These are phyloP conservation scores for Poecilia wingei DNA, from an alignment of 2,797 vertebrate genomes.

Conservation along the genomic window DNA sequence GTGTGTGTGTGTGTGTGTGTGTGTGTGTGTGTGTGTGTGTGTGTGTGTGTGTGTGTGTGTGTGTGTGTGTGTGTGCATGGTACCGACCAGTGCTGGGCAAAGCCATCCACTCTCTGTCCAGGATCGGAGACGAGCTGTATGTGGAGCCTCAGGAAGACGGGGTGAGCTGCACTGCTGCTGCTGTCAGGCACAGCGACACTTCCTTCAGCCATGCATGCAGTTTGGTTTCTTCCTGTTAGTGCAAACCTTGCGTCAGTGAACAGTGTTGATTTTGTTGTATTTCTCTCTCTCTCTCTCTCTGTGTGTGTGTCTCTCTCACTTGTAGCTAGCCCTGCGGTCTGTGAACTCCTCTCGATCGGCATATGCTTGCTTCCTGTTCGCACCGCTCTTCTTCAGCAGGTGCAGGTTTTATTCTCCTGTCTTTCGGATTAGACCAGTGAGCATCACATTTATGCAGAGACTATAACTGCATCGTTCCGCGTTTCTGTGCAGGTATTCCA, in stretches of 20 bases:
- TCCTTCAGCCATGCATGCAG: conserved; percentile 40
- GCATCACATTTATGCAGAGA: background rate
- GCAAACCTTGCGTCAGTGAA: conserved; percentile 32
- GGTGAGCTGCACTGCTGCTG: conserved; percentile 65
- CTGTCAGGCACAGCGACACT: conserved; percentile 25
- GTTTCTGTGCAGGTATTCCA: conserved; percentile 85
- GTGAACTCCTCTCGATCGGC: conserved; percentile 94
- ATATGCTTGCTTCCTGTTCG: conserved; percentile 92
- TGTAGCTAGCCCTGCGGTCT: conserved; percentile 87
- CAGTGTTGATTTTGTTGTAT: conserved; percentile 20
- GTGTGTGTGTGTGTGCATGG: conserved; percentile 26
- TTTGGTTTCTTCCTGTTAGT: conserved; percentile 54
- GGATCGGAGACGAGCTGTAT: conserved; percentile 84
- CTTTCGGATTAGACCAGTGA: conserved; percentile 7
- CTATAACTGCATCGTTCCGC: conserved; percentile 67
- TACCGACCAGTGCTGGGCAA: conserved; percentile 81
- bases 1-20: conserved; percentile 27
- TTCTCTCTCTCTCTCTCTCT: conserved; percentile 14
- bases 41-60: background rate
- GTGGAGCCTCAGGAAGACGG: conserved; percentile 81
- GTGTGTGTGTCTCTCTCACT: conserved; percentile 28
- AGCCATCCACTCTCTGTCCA: conserved; percentile 84
- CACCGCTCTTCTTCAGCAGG: conserved; percentile 91
- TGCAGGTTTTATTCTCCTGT: conserved; percentile 63
- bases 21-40: conserved; percentile 1